Percentiles rank a stretch among this genome's conserved stretches.
phyloP scores from a whole-genome alignment of 2,797 vertebrate genomes.

The Naso thynnoides region DNA sequence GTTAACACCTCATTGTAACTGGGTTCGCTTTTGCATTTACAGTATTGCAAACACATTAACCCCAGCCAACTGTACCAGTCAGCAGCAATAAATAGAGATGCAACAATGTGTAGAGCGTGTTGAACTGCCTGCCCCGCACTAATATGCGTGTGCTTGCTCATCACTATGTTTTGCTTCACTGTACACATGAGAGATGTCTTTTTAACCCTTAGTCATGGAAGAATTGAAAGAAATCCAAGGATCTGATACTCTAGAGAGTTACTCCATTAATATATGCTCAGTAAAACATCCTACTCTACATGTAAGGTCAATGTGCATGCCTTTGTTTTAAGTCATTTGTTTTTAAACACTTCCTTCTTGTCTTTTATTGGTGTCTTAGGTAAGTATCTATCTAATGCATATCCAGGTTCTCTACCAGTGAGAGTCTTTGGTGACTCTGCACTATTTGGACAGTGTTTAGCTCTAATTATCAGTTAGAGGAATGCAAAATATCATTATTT shows the following conservation, averaged over 20 bases:
- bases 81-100: slow-evolving; percentile 28
- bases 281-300: not conserved
- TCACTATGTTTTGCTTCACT: slow-evolving; percentile 31
- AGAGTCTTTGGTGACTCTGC: not conserved
- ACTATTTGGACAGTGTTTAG: not conserved
- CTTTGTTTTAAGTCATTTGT: not conserved
- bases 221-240: no score
- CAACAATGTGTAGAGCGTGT: slow-evolving; percentile 22
- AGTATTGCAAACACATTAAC: not conserved
- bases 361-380: not conserved
- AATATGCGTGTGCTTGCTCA: slow-evolving; percentile 39
- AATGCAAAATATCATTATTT: slow-evolving; percentile 9
- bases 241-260: no score
- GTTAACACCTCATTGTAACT: slow-evolving; percentile 13
- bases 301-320: not conserved
- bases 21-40: slow-evolving; percentile 14
- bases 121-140: slow-evolving; percentile 5
- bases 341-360: not conserved
- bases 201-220: not conserved
- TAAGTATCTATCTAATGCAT: not conserved
- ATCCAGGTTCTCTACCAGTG: not conserved
- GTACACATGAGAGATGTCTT: slow-evolving; percentile 9
- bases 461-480: slow-evolving; percentile 1
- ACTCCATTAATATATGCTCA: not conserved
- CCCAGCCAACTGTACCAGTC: not conserved